Conservation (phyloP, 2,113 vertebrate genomes). For the Thryonomys swinderianus region DNA sequence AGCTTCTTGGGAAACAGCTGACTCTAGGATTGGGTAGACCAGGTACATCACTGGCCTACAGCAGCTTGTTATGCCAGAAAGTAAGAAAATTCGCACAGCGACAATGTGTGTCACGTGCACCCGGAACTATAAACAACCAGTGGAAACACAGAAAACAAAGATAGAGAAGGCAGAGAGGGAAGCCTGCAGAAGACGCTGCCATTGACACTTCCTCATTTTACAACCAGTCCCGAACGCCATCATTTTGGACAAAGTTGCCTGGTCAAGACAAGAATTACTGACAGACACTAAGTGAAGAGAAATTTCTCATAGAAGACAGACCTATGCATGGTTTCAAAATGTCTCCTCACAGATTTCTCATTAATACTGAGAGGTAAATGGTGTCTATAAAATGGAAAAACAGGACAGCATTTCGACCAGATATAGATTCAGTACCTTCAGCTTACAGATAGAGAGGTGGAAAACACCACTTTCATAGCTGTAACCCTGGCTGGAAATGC, state of each 20-base stretch:
- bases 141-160: not conserved
- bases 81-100: not conserved
- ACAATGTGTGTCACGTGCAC: not conserved
- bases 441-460: not conserved
- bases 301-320: not conserved
- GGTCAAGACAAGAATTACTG: not conserved
- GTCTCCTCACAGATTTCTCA: not conserved
- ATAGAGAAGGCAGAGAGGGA: not conserved
- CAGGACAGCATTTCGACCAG: not conserved
- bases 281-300: not conserved
- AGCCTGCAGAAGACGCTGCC: rapidly evolving
- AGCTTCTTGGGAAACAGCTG: not conserved
- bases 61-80: not conserved
- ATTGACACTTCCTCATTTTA: too few relatives aligned
- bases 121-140: not conserved
- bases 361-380: not conserved
- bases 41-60: not conserved
- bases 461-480: not conserved
- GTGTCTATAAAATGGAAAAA: not conserved
- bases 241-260: not conserved
- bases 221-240: not conserved
- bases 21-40: not conserved
- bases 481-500: not conserved
- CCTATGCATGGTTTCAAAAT: not conserved
- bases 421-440: not conserved